phyloP scores from a whole-genome alignment of 2,888 invertebrate species.

The Monopis laevigella region DNA sequence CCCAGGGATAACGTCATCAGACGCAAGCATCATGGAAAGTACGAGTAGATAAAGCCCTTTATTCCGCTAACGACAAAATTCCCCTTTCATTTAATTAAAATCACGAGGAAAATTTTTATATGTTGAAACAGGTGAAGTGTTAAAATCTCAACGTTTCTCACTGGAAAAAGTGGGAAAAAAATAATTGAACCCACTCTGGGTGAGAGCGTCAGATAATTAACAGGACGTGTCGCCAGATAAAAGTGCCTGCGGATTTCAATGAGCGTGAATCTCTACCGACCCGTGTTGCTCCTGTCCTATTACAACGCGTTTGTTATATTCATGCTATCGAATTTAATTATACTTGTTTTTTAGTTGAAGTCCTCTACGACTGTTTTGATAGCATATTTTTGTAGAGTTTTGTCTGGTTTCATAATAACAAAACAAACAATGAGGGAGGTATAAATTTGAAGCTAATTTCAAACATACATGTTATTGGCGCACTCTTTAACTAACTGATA shows the following conservation, averaged over 20 bases:
- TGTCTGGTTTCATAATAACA: too few species aligned
- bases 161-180: constrained; percentile 55
- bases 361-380: too few species aligned
- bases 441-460: too few species aligned
- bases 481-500: too few species aligned
- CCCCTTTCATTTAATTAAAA: constrained; percentile 58
- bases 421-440: too few species aligned
- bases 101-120: constrained; percentile 37
- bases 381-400: too few species aligned
- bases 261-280: constrained; percentile 35
- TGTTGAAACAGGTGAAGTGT: constrained; percentile 60
- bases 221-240: constrained; percentile 63
- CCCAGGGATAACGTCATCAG: constrained; percentile 26
- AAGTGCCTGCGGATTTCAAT: constrained; percentile 57
- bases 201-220: constrained; percentile 62
- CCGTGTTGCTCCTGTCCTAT: too few species aligned
- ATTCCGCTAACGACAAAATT: constrained; percentile 37
- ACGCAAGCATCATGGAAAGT: constrained; percentile 24
- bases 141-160: constrained; percentile 64
- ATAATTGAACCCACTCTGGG: constrained; percentile 58
- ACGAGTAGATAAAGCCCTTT: constrained; percentile 27
- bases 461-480: too few species aligned
- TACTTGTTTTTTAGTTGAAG: too few species aligned
- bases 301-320: too few species aligned
- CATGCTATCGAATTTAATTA: too few species aligned